Base-by-base conservation (phyloP, 2,888 invertebrate genomes). In the Incurvaria masculella region DNA sequence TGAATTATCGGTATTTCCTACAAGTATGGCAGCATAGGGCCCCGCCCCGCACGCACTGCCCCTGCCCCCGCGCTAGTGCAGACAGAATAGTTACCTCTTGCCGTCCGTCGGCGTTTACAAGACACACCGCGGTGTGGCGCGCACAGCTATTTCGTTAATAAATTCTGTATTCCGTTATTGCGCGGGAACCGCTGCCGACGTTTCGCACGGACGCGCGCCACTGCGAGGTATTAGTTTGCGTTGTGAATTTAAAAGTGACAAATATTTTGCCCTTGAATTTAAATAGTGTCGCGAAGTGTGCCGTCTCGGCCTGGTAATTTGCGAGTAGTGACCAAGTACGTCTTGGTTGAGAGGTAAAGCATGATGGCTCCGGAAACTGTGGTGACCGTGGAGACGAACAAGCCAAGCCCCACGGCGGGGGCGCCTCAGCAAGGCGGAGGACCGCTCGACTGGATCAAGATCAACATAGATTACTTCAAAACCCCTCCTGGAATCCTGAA, bases 341-440 rank as follows among this genome's bases (percentile, higher is more conserved):
- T 33, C n/a, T n/a, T n/a, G n/a, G 23, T 11, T n/a, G n/a, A n/a
- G 11, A 33, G 14, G 33, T 14, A 33, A 33, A 75, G 64, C 61
- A 79, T 79, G 79, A 89, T 88, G 87, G 90, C 90, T 85, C 87
- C 89, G 68, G 90, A 90, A 81, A 89, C 89, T 62, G 89, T 89
- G 63, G 88, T 90, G 61, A 89, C 85, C 61, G 86, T 89, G 69
- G 87, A 88, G 65, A 85, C 85, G 66, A 86, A 76, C 76, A 85
- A 73, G 60, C 66, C 73, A 49, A 61, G 66, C 49, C 62, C 64
- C 54, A 78, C 70, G 54, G 75, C 72, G 59, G 66, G 63, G 43
- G 66, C 66, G 54, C 64, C 79, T 61, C 74, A 69, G 57, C 81
- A 83, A 59, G 80, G 81, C 55, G 79, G 81, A 49, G 68, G 71